Evolutionary conservation across 2,888 invertebrate genomes (phyloP).

Genomic region (Himalopsyche anomala): DNA sequence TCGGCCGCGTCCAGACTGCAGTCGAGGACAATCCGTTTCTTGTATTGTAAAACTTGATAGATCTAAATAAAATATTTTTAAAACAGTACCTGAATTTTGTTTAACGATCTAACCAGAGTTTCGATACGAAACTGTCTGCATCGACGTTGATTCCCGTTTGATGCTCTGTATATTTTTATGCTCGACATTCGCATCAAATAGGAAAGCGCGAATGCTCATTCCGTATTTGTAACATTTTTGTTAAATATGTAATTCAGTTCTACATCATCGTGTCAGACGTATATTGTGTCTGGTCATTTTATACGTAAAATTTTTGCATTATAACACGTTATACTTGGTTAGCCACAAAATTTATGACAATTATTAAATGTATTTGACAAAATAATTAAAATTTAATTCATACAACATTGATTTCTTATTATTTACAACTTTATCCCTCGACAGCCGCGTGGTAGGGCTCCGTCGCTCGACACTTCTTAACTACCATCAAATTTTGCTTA

Average conservation of each 20-base stretch:
- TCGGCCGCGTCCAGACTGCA: not conserved
- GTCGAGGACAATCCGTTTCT: not conserved
- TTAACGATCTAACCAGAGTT: slow-evolving; percentile 3
- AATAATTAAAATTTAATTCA: slow-evolving; percentile 30
- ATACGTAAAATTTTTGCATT: not conserved
- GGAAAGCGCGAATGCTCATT: too few species aligned
- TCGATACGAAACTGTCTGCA: not conserved
- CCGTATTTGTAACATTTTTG: too few species aligned
- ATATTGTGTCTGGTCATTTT: not conserved
- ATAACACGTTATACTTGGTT: slow-evolving; percentile 16
- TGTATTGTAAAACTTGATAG: slow-evolving; percentile 24
- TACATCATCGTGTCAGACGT: not conserved
- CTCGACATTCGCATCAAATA: too few species aligned
- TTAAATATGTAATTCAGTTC: too few species aligned
- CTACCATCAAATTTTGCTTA: too few species aligned
- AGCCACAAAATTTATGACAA: slow-evolving; percentile 18
- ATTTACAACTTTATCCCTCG: slow-evolving; percentile 2
- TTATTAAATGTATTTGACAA: slow-evolving; percentile 6
- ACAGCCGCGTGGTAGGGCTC: not conserved
- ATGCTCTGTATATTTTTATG: too few species aligned
- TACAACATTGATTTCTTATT: slow-evolving; percentile 17
- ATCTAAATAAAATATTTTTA: slow-evolving; percentile 36
- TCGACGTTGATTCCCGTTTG: too few species aligned
- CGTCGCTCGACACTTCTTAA: too few species aligned
- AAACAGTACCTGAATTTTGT: slow-evolving; percentile 45